Conservation (phyloP, 2,888 invertebrate species). For the Ectemnius cavifrons region DNA sequence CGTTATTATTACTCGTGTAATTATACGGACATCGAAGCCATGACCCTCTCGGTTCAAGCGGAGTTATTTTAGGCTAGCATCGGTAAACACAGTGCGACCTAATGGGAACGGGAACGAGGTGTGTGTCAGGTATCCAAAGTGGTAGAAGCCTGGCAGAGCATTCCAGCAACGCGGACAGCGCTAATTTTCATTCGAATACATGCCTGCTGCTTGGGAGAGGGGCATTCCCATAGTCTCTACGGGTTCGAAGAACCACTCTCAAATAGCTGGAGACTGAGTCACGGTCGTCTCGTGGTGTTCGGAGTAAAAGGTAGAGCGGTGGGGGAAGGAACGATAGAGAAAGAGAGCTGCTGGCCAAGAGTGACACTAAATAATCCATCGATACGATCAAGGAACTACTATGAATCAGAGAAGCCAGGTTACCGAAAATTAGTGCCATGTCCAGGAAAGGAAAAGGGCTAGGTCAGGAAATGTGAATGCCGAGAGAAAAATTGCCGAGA, state of each 20-base stretch:
- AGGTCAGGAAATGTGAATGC: slow-evolving; percentile 29
- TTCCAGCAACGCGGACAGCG: background rate
- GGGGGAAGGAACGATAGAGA: background rate
- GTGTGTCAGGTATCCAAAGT: slow-evolving; percentile 4
- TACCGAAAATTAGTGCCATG: background rate
- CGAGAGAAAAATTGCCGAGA: slow-evolving; percentile 6
- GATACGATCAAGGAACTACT: slow-evolving; percentile 4
- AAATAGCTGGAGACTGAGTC: slow-evolving; percentile 3
- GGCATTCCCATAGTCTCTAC: background rate
- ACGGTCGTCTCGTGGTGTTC: background rate
- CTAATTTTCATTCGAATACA: background rate
- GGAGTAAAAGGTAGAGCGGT: background rate
- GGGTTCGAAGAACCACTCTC: slow-evolving; percentile 2
- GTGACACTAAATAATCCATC: slow-evolving; percentile 5
- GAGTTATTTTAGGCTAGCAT: background rate
- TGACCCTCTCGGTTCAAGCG: background rate
- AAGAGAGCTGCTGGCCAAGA: background rate
- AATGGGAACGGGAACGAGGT: background rate
- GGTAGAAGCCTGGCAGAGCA: background rate
- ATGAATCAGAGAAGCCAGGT: background rate
- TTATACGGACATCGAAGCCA: background rate
- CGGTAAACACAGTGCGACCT: slow-evolving; percentile 2
- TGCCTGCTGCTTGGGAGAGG: background rate
- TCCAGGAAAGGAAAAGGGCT: background rate
- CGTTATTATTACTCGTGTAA: background rate